A percentile compares a stretch with the other conserved stretches of the same genome.
Conservation (phyloP, 2,888 invertebrate genomes). For the Cyclophora punctaria region DNA sequence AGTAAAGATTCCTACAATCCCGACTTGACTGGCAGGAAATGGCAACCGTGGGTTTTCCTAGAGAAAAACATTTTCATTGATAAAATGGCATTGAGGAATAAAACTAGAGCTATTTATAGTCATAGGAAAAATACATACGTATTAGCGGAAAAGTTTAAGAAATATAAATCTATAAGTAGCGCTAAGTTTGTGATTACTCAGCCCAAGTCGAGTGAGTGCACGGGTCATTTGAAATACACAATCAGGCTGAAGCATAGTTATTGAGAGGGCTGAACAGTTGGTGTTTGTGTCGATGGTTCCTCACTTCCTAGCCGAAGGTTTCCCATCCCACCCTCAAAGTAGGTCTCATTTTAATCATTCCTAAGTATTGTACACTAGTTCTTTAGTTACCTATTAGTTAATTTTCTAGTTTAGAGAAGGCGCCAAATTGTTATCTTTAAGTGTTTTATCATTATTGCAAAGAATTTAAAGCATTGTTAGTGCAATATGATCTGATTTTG, state of each 20-base stretch:
- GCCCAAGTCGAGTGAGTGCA: constrained; percentile 39
- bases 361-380: constrained; percentile 24
- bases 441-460: constrained; percentile 56
- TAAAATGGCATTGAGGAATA: constrained; percentile 59
- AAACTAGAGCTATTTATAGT: constrained; percentile 54
- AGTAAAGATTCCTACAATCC: constrained; percentile 49
- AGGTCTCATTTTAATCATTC: constrained; percentile 47
- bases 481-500: constrained; percentile 60
- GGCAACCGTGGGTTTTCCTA: constrained; percentile 71
- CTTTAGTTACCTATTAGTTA: constrained; percentile 51
- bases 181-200: constrained; percentile 61
- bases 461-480: constrained; percentile 37
- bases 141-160: constrained; percentile 55
- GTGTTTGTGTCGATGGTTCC: constrained; percentile 16
- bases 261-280: constrained; percentile 25
- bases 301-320: constrained; percentile 7
- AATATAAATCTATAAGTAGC: constrained; percentile 56
- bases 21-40: constrained; percentile 66
- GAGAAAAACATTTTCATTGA: constrained; percentile 63
- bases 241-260: constrained; percentile 59
- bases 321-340: constrained; percentile 37
- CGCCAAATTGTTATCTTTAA: constrained; percentile 57
- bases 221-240: constrained; percentile 62
- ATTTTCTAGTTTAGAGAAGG: constrained; percentile 40
- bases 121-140: constrained; percentile 56